A percentile compares a stretch with the other conserved stretches of the same genome.
Evolutionary conservation across 2,113 vertebrate genomes (phyloP).

Genomic region (Ictalurus punctatus): DNA sequence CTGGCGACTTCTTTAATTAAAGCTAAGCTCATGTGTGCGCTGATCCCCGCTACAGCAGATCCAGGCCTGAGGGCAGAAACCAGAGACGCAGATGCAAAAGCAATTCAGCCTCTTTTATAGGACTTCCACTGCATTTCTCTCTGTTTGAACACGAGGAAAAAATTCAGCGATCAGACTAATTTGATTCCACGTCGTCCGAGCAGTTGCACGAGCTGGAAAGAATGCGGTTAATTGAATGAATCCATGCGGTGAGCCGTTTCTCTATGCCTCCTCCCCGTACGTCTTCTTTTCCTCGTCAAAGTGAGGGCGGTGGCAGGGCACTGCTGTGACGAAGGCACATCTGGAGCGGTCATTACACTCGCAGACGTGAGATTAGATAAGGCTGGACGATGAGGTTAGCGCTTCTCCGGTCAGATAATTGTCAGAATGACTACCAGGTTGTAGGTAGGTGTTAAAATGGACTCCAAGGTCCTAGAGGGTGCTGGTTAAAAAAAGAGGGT

Average conservation of each 20-base stretch:
- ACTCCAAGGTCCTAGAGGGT: slow-evolving; percentile 19
- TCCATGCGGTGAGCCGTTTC: slow-evolving; percentile 29
- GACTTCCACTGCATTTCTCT: slow-evolving; percentile 33
- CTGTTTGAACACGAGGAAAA: slow-evolving; percentile 54
- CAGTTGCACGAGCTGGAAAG: slow-evolving; percentile 65
- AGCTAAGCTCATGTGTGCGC: slow-evolving; percentile 34
- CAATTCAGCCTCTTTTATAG: slow-evolving; percentile 43
- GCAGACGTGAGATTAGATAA: slow-evolving; percentile 25
- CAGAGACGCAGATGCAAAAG: slow-evolving; percentile 52
- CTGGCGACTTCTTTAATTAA: slow-evolving; percentile 49
- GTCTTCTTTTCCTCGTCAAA: slow-evolving; percentile 25
- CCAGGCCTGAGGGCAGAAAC: slow-evolving; percentile 40
- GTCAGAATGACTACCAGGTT: slow-evolving; percentile 15
- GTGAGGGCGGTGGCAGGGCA: slow-evolving; percentile 22
- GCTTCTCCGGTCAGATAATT: neutral
- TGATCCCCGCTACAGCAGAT: slow-evolving; percentile 33
- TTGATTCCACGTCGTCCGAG: slow-evolving; percentile 61
- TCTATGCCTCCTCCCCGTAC: slow-evolving; percentile 1
- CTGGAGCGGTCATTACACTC: slow-evolving; percentile 14
- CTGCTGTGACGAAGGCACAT: slow-evolving; percentile 25
- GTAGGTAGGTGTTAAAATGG: neutral
- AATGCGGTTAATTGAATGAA: slow-evolving; percentile 63
- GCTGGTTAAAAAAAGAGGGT: neutral
- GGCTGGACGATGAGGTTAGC: neutral
- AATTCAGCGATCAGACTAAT: slow-evolving; percentile 65